Conservation (phyloP, 2,113 vertebrate genomes). For the Coregonus clupeaformis region DNA sequence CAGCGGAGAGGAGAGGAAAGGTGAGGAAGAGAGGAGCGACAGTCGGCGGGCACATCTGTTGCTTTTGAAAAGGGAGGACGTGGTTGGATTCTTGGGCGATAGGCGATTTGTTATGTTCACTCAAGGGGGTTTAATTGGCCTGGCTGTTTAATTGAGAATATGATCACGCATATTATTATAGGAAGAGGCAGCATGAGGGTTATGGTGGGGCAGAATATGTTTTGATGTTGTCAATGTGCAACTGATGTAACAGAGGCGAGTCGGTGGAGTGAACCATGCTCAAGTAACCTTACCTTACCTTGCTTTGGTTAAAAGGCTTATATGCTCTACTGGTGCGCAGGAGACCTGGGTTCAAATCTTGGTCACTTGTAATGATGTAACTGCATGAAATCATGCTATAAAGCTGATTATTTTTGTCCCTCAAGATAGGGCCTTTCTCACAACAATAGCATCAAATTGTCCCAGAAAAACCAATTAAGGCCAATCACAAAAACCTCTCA, state of each 20-base stretch:
- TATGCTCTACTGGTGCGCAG: not conserved
- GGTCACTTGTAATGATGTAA: too few species aligned
- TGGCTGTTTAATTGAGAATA: constrained; percentile 43
- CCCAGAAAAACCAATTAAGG: not conserved
- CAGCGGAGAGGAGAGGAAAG: constrained; percentile 10
- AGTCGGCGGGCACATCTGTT: constrained; percentile 52
- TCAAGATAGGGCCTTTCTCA: too few species aligned
- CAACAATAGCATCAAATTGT: not conserved
- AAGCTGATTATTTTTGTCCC: too few species aligned
- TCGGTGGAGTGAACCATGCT: too few species aligned
- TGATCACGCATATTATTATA: constrained; percentile 64
- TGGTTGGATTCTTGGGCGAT: constrained; percentile 20
- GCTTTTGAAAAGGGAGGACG: constrained; percentile 52
- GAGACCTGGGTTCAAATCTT: not conserved
- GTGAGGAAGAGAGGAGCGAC: constrained; percentile 7
- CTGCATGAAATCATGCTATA: too few species aligned
- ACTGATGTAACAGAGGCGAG: not conserved
- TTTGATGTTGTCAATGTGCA: not conserved
- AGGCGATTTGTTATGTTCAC: constrained; percentile 38
- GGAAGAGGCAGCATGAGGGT: not conserved
- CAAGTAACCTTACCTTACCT: too few species aligned
- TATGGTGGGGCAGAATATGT: not conserved
- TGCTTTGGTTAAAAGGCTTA: too few species aligned
- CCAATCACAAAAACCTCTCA: not conserved
- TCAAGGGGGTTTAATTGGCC: constrained; percentile 29